Evolutionary conservation across 2,113 vertebrate species (phyloP), one percentile per base, ranked within the genome.

Genomic region (Butorides virescens): DNA sequence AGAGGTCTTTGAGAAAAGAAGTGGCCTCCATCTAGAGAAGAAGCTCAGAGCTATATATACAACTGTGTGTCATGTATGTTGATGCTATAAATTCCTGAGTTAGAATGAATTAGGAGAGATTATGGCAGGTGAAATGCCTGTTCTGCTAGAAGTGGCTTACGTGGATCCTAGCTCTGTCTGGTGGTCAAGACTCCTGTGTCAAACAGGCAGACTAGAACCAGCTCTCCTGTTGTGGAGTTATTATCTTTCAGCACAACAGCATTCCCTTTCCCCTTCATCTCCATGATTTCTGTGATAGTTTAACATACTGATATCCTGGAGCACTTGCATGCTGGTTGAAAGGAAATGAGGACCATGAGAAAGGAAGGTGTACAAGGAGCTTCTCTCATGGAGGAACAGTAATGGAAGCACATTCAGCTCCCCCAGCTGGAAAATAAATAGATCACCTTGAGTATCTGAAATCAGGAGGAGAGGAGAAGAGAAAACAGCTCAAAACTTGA

Each of bases 381-480:
- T 70, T 20, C 6, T 63, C 5, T 59, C 11, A 14, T 4, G 12
- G 26, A 32, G 13, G 3, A 79, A 14, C 0, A 1, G 25, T 75
- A 63, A 59, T 18, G 6, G 56, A 63, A 81, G 7, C 5, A 46
- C 4, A 17, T 26, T 49, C 0, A 5, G 9, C 7, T 86, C 15
- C 89, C 19, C 21, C 32, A 77, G 10, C 3, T 56, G 15, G 14
- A 84, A 62, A 19, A 76, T 25, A 84, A 81, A 63, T 9, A 67
- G 14, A 76, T 8, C 10, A 66, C 22, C 4, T 4, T 11, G 7
- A 76, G 29, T 34, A 7, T 30, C 30, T 85, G 44, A 74, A 78
- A 62, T 37, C 7, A 70, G 14, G 14, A 55, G 55, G 3, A 49
- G 15, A 71, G 7, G 17, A 47, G 26, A 26, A 29, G 12, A 92